These are phyloP conservation scores for Rhinichthys klamathensis DNA, from an alignment of 2,113 vertebrate species.

Conservation along the genomic window DNA sequence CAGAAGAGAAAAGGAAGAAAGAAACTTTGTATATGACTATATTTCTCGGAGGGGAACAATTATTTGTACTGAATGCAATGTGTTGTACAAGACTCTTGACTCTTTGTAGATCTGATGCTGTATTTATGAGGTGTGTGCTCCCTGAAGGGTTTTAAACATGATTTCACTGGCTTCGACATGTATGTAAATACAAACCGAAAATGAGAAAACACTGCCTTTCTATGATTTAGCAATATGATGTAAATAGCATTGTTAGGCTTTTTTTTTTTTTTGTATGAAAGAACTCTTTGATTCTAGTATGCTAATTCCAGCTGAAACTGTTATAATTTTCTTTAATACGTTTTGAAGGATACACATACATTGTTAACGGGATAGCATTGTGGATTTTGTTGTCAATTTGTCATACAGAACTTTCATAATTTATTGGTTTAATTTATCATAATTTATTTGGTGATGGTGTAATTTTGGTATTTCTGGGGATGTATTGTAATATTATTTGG, in stretches of 20 bases:
- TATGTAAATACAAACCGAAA: constrained; percentile 46
- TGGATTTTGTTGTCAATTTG: constrained; percentile 89
- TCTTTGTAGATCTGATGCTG: constrained; percentile 51
- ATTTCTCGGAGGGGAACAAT: constrained; percentile 40
- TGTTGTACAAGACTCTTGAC: constrained; percentile 47
- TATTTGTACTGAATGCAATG: constrained; percentile 45
- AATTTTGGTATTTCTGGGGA: constrained; percentile 90
- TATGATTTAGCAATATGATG: constrained; percentile 54
- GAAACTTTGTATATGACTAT: constrained; percentile 40
- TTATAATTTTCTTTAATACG: constrained; percentile 39
- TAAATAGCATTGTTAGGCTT: constrained; percentile 50
- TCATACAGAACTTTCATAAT: constrained; percentile 98
- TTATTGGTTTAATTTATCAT: constrained; percentile 99
- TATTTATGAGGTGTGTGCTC: constrained; percentile 50
- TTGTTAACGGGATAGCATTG: constrained; percentile 87
- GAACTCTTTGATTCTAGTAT: constrained; percentile 45
- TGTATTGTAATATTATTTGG: constrained; percentile 94
- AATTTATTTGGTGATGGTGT: constrained; percentile 99
- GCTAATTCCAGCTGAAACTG: constrained; percentile 45
- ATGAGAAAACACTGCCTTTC: constrained; percentile 51
- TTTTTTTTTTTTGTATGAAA: constrained; percentile 45
- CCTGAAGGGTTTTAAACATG: constrained; percentile 44
- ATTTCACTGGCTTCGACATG: constrained; percentile 43
- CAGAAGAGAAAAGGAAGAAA: constrained; percentile 16
- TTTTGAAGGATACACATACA: constrained; percentile 63